A percentile compares a stretch with the other conserved stretches of the same genome.
These are phyloP conservation scores for Beris morrisii DNA, from an alignment of 2,888 invertebrate species.

Conservation along the genomic window DNA sequence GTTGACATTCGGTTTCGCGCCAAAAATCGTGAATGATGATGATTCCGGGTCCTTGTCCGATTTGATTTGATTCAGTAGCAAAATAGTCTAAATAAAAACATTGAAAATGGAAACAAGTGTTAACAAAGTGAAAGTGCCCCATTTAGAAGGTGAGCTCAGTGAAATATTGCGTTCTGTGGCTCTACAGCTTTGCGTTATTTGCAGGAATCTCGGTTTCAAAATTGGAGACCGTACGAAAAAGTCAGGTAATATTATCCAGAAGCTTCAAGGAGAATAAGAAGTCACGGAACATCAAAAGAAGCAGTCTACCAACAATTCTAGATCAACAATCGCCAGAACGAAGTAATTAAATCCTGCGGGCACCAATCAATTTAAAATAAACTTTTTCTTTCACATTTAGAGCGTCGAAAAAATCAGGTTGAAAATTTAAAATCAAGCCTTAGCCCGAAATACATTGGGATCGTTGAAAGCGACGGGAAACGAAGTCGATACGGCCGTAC, in stretches of 20 bases:
- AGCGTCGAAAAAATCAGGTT: constrained; percentile 21
- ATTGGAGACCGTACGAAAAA: background rate
- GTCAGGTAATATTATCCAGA: constrained; percentile 1
- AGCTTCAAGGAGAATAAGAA: background rate
- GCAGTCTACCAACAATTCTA: background rate
- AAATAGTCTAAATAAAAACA: too few relatives aligned
- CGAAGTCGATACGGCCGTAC: constrained; percentile 39
- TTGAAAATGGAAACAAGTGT: too few relatives aligned
- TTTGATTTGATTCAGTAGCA: too few relatives aligned
- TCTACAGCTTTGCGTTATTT: too few relatives aligned
- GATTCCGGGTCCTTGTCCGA: too few relatives aligned
- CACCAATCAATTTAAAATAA: background rate
- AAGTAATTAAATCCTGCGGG: background rate
- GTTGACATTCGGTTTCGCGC: too few relatives aligned
- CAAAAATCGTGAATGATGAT: too few relatives aligned
- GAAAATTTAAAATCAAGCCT: constrained; percentile 45
- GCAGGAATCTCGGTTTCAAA: too few relatives aligned
- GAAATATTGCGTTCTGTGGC: too few relatives aligned
- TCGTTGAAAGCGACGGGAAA: constrained; percentile 42
- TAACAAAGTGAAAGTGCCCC: too few relatives aligned
- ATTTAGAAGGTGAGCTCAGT: too few relatives aligned
- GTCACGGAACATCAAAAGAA: background rate
- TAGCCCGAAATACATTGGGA: constrained; percentile 54
- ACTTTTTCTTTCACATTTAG: background rate
- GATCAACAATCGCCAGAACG: constrained; percentile 18